Base-by-base conservation (phyloP, 2,797 vertebrate species). In the Sebastes paucispinis region DNA sequence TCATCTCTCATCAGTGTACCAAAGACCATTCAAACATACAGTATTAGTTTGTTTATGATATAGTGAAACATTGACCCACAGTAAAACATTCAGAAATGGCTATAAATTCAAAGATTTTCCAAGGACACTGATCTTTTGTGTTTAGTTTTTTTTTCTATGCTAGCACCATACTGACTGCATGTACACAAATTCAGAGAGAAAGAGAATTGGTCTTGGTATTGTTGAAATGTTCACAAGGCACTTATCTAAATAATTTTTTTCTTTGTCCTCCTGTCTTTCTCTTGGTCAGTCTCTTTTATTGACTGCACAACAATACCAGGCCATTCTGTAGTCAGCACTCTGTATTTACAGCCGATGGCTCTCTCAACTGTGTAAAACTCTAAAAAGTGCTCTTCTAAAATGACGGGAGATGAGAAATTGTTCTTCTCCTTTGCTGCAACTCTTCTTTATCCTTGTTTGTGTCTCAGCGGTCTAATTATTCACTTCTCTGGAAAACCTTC, bases 211-310 rank as follows among this genome's bases (percentile, higher is more conserved):
- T 96, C 95, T 94, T 94, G 92, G 81, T 90, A 81, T 90, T 95
- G 95, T 90, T 95, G 95, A 96, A 97, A 95, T 95, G 96, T 97
- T 98, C 96, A 95, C 97, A 96, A 99, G 98, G 98, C 98, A 99
- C 98, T 99, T 98, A 92, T 95, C 86, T 83, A 71, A 90, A 89
- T 91, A 57, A 62, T 87, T 89, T 84, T 79, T 85, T 79, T 92
- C 77, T 91, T 92, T 89, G 84, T 91, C 82, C 68, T 52, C 39
- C 60, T 76, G 47, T 83, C 81, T 69, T 80, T 80, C 77, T 86
- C 77, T 69, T 58, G 52, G 85, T 73, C 73, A 57, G 64, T 90
- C 77, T 85, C 68, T 82, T 60, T 87, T 50, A 73, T 55, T 75
- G 65, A 80, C 68, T 75, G 80, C 75, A 83, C 85, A 89, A 84